Evolutionary conservation across 2,113 vertebrate genomes (phyloP).

Genomic region (Lagopus muta): DNA sequence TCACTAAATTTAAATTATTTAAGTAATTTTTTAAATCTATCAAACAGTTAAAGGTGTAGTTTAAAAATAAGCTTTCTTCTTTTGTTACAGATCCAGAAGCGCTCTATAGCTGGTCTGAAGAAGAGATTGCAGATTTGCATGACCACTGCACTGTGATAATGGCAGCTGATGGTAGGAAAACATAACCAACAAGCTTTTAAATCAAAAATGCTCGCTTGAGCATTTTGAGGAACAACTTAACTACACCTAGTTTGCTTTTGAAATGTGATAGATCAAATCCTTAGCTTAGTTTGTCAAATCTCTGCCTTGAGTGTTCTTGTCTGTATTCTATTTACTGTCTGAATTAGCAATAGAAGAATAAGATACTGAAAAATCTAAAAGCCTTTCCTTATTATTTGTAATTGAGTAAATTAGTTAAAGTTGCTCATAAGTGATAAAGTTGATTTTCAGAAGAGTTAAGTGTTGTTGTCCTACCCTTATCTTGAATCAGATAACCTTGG

Average conservation of each 20-base stretch:
- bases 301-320: background rate
- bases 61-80: background rate
- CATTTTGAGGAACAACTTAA: background rate
- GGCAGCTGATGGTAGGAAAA: slow-evolving; percentile 88
- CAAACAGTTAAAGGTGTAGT: background rate
- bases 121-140: slow-evolving; percentile 86
- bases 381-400: background rate
- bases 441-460: background rate
- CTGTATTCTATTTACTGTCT: background rate
- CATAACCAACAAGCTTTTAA: background rate
- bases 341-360: background rate
- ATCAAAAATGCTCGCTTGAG: background rate
- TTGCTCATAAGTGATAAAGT: background rate
- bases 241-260: background rate
- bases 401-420: background rate
- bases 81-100: slow-evolving; percentile 75
- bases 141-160: slow-evolving; percentile 84
- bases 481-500: background rate
- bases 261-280: background rate
- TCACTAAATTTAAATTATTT: background rate
- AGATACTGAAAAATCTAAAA: background rate
- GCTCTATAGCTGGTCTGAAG: slow-evolving; percentile 89
- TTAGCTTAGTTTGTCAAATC: background rate
- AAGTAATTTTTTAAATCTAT: background rate
- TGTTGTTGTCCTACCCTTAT: background rate